Evolutionary conservation across 2,113 vertebrate species (phyloP), one percentile per base, ranked within the genome.

Genomic region (Dolichallabes microphthalmus): DNA sequence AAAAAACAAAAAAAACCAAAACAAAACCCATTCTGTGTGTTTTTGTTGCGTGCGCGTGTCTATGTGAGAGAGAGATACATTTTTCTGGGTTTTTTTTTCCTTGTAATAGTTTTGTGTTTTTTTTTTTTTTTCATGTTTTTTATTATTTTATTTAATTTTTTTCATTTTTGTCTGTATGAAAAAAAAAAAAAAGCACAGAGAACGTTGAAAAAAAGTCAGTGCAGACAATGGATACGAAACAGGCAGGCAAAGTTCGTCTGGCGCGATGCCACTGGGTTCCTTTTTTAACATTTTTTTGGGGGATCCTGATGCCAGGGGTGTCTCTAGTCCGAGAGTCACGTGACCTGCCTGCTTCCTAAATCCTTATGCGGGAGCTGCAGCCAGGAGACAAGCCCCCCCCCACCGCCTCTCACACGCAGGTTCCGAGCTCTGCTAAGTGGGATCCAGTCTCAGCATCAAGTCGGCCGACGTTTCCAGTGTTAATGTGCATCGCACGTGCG

Each of bases 221-320:
- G 93, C 93, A 92, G 92, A 94, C 91, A 93, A 93, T 92, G 93
- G 91, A 91, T 94, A 94, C 63, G 91, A 94, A 94, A 93, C 94
- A 91, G 91, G 93, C 92, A 92, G 91, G 93, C 92, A 92, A 87
- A 92, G 90, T 91, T 88, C 66, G 75, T 89, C 85, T 85, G 75
- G 92, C 89, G 86, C 87, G 82, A 86, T 80, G 88, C 89, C 84
- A 71, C 81, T 64, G 45, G 58, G 85, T 92, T 84, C 81, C 88
- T 89, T 90, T 39, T 52, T 66, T 76, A 32, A 30, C 17, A 22
- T 52, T 52, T 25, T 63, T 52, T 57, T 80, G 30, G 12, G 8
- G 87, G 73, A 73, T 85, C 90, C 63, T 75, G 82, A 86, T 84
- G 83, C 88, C 60, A 84, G 88, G 69, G 85, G 87, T 80, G 80